phyloP scores from a whole-genome alignment of 2,797 vertebrate genomes.

The Loriculus beryllinus region DNA sequence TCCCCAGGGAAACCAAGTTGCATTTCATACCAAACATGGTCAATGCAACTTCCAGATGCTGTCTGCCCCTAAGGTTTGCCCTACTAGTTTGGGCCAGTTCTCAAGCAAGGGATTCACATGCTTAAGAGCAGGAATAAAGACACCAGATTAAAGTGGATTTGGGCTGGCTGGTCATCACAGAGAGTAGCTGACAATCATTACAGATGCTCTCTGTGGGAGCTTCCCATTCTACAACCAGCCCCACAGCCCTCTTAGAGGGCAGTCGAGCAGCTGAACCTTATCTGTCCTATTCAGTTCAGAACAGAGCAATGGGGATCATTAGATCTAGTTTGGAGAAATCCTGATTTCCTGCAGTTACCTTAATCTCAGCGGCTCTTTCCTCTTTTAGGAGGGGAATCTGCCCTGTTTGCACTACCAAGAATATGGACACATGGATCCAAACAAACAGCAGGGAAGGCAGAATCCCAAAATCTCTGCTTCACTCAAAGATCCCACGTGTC shows the following conservation, averaged over 20 bases:
- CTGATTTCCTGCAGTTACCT: not conserved
- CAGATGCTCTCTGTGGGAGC: not conserved
- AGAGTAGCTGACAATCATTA: not conserved
- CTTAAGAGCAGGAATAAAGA: slow-evolving; percentile 8
- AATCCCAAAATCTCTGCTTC: not conserved
- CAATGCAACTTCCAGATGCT: slow-evolving; percentile 28
- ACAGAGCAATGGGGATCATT: not conserved
- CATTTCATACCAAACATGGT: slow-evolving; percentile 54
- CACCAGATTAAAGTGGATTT: slow-evolving; percentile 43
- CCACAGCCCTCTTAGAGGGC: not conserved
- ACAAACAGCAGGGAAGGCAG: not conserved
- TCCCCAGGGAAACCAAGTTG: not conserved
- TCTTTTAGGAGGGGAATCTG: not conserved
- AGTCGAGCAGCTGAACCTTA: not conserved
- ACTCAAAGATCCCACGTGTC: not conserved
- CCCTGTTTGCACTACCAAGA: not conserved
- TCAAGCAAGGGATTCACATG: not conserved
- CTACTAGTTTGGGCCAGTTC: slow-evolving; percentile 40
- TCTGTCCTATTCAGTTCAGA: not conserved
- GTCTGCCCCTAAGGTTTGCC: slow-evolving; percentile 27
- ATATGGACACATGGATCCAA: not conserved
- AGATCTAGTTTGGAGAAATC: not conserved
- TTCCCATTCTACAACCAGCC: not conserved
- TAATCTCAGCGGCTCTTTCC: not conserved
- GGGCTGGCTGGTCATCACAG: not conserved